Evolutionary conservation across 2,888 invertebrate species (phyloP), one percentile per base, ranked within the genome.

Genomic region (Rhagophthalmus giganteus): DNA sequence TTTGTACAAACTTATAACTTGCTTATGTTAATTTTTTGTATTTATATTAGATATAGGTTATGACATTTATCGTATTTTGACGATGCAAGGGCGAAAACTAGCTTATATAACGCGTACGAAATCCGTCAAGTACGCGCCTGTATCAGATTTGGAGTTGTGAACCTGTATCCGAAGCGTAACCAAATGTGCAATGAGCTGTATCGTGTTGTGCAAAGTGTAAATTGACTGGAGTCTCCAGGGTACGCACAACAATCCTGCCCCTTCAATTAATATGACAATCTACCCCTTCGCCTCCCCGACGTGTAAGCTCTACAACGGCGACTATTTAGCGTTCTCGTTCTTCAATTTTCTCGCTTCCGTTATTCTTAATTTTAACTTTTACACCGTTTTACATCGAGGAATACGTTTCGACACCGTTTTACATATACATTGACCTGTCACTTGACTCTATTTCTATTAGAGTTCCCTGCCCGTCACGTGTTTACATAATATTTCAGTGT

Each of bases 191-290:
- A 82, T 81, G 81, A 80, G 80, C 79, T 78, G 78, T 79, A 80
- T 81, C 81, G 79, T 81, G 81, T 74, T 72, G 70, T 80, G 80
- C 78, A 77, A 79, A 71, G 77, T 80, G 80, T 81, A 81, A 82
- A 82, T 82, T 81, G 81, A 80, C 79, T 79, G 78, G 77, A 80
- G 78, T 77, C 78, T 75, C 64, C 60, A 60, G 69, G 69, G 68
- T 64, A 63, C 68, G 54, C 57, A 62, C 63, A 61, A 61, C 69
- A 72, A 72, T 73, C 72, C 72, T 61, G 69, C 73, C 73, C 73
- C 69, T 69, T 71, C 74, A 74, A 73, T 74, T 73, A 74, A 67
- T 64, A 61, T 65, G 64, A 68, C 67, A 66, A 61, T 63, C 65
- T 64, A 39, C 54, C 57, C 58, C 58, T 48, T 49, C 40, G 26